Percentiles rank a stretch among this genome's conserved stretches.
Evolutionary conservation across 2,113 vertebrate species (phyloP).

Genomic region (Cephalophus harveyi): DNA sequence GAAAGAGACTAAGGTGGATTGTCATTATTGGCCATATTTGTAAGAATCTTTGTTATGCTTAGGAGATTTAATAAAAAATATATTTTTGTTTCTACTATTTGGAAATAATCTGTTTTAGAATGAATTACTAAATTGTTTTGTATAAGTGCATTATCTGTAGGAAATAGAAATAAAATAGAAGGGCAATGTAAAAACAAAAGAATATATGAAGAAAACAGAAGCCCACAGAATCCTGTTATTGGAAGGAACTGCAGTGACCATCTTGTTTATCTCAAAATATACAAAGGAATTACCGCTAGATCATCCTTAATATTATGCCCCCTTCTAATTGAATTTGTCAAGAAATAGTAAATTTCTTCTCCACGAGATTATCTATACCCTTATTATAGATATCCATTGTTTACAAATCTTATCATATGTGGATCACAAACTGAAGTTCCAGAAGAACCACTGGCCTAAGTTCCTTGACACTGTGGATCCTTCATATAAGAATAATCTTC

Average conservation of each 20-base stretch:
- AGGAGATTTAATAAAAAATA: background rate
- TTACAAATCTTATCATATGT: background rate
- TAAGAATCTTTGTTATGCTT: background rate
- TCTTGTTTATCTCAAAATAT: background rate
- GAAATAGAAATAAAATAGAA: background rate
- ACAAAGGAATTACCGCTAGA: background rate
- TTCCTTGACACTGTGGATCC: background rate
- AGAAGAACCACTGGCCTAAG: background rate
- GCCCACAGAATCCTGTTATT: rapidly evolving
- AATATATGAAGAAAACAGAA: background rate
- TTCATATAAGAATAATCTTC: background rate
- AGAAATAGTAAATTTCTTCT: background rate
- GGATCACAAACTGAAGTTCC: background rate
- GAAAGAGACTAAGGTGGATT: background rate
- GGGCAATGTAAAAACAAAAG: background rate
- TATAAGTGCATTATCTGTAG: background rate
- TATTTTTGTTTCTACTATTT: background rate
- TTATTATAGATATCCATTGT: background rate
- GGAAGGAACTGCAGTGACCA: background rate
- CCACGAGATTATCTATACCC: background rate
- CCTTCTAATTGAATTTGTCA: background rate
- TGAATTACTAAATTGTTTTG: background rate
- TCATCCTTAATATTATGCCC: background rate
- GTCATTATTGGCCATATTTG: background rate
- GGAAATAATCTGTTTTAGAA: background rate